These are phyloP conservation scores for Phyllostomus hastatus DNA, from an alignment of 2,113 vertebrate genomes.

Conservation along the genomic window DNA sequence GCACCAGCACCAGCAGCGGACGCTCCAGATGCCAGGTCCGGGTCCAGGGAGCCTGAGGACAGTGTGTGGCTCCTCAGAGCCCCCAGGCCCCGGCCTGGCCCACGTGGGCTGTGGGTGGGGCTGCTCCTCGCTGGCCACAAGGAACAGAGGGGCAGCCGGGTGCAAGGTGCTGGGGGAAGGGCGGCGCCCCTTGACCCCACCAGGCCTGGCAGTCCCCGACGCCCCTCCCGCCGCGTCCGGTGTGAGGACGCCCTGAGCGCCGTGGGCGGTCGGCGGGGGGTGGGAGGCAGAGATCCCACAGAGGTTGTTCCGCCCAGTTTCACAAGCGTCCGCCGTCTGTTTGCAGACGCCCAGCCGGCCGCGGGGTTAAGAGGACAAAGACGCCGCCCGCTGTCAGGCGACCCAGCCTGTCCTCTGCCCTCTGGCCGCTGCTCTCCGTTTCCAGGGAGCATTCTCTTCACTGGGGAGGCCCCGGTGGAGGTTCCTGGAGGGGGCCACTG, in stretches of 20 bases:
- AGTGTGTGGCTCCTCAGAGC: neutral
- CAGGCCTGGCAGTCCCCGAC: neutral
- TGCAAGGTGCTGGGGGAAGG: neutral
- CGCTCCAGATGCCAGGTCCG: neutral
- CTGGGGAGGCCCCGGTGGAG: fast-evolving
- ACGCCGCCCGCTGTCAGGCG: neutral
- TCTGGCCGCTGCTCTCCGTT: fast-evolving
- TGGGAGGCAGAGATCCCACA: fast-evolving
- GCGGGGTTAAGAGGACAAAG: neutral
- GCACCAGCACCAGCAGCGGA: neutral
- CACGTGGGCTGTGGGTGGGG: neutral
- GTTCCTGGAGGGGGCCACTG: neutral
- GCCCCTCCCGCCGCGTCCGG: too few species aligned
- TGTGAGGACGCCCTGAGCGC: neutral
- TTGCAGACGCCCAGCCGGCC: neutral
- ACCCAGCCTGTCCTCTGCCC: neutral
- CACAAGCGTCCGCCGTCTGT: neutral
- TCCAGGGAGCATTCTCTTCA: neutral
- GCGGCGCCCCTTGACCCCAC: fast-evolving
- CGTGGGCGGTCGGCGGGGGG: too few species aligned
- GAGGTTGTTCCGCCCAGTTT: fast-evolving
- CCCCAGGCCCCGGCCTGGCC: neutral
- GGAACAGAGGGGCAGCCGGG: neutral
- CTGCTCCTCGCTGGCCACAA: neutral
- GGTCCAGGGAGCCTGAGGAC: neutral